Percentiles rank a stretch among this genome's conserved stretches.
Conservation (phyloP, 2,888 invertebrate species). For the Agriopis aurantiaria region DNA sequence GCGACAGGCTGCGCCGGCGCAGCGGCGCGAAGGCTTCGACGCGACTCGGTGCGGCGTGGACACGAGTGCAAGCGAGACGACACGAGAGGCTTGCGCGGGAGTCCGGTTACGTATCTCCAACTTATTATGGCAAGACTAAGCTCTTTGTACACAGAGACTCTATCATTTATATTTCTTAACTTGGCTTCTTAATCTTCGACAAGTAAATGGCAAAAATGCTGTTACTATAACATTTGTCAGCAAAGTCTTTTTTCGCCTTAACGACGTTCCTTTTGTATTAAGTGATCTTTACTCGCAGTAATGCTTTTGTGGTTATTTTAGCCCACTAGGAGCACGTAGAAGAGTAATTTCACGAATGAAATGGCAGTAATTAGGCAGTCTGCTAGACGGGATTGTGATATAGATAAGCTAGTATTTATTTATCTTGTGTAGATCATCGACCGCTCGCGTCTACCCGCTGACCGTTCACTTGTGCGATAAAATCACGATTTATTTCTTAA, state of each 20-base stretch:
- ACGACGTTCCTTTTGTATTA: not conserved
- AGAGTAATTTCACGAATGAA: slow-evolving; percentile 23
- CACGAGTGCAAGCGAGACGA: slow-evolving; percentile 67
- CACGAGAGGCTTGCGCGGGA: slow-evolving; percentile 75
- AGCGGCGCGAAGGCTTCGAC: slow-evolving; percentile 74
- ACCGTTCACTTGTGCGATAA: slow-evolving; percentile 41
- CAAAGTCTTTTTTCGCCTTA: slow-evolving; percentile 6
- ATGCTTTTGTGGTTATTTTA: slow-evolving; percentile 7
- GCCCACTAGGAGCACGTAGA: not conserved
- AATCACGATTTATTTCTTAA: slow-evolving; percentile 29
- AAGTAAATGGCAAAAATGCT: slow-evolving; percentile 38
- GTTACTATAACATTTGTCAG: not conserved
- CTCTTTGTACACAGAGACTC: slow-evolving; percentile 68
- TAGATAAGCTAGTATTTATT: slow-evolving; percentile 33
- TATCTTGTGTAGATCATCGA: slow-evolving; percentile 55
- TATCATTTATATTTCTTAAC: slow-evolving; percentile 60
- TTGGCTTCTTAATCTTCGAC: slow-evolving; percentile 48
- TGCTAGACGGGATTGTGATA: slow-evolving; percentile 21
- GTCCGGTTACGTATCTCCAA: slow-evolving; percentile 79
- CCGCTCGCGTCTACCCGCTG: slow-evolving; percentile 32
- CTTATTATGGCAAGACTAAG: slow-evolving; percentile 69
- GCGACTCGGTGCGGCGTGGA: slow-evolving; percentile 50
- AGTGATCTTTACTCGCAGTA: not conserved
- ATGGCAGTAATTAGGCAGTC: slow-evolving; percentile 44
- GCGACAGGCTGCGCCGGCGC: slow-evolving; percentile 76